phyloP scores from a whole-genome alignment of 2,797 vertebrate species.

The Lacerta agilis region DNA sequence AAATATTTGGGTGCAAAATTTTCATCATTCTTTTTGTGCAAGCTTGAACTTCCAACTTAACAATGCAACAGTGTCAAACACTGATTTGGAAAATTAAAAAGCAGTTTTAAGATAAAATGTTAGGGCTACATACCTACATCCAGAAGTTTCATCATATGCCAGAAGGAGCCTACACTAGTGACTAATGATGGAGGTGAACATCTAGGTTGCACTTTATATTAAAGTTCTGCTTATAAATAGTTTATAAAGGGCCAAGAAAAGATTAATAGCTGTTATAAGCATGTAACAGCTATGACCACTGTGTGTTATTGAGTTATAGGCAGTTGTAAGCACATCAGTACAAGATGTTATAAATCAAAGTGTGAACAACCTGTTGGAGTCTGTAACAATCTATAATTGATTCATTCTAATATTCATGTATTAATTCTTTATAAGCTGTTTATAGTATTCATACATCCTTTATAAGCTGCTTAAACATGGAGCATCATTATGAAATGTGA shows the following conservation, averaged over 20 bases:
- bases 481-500: slow-evolving; percentile 13
- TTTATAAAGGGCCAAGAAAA: slow-evolving; percentile 33
- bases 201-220: slow-evolving; percentile 20
- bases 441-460: slow-evolving; percentile 29
- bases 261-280: slow-evolving; percentile 43
- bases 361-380: slow-evolving; percentile 23
- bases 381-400: slow-evolving; percentile 28
- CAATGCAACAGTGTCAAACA: not conserved
- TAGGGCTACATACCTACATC: not conserved
- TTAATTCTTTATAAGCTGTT: slow-evolving; percentile 37
- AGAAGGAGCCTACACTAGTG: not conserved
- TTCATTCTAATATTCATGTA: slow-evolving; percentile 27
- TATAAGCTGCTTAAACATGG: slow-evolving; percentile 12
- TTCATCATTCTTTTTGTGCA: not conserved
- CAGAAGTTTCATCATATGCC: not conserved
- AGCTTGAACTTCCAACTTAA: not conserved
- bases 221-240: slow-evolving; percentile 33
- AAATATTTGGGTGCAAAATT: too few species aligned
- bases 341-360: slow-evolving; percentile 26
- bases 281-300: slow-evolving; percentile 32
- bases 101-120: not conserved
- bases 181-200: not conserved
- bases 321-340: slow-evolving; percentile 28
- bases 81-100: not conserved
- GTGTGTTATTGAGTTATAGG: slow-evolving; percentile 33